Percentiles rank a stretch among this genome's conserved stretches.
phyloP scores from a whole-genome alignment of 2,113 vertebrate species.

The Petrocephalus microphthalmus region DNA sequence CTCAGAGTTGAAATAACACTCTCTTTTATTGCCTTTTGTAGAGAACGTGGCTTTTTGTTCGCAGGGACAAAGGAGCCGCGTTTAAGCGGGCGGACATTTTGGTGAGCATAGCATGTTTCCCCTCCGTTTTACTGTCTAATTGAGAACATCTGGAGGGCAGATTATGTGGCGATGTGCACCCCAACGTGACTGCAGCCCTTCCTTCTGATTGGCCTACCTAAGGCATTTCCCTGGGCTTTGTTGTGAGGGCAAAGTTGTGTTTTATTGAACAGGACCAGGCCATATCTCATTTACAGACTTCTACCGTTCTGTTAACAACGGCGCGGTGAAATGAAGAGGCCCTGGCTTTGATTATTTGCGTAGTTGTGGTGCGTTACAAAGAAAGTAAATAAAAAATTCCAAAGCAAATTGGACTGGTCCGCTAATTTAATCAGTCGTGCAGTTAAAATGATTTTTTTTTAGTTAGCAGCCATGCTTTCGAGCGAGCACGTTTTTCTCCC shows the following conservation, averaged over 20 bases:
- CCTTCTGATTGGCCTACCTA: conserved; percentile 28
- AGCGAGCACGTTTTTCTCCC: conserved; percentile 6
- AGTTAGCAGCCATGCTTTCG: neutral
- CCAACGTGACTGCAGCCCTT: conserved; percentile 24
- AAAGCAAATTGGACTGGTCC: conserved; percentile 5
- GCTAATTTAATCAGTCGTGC: conserved; percentile 20
- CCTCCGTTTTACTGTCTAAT: conserved; percentile 29
- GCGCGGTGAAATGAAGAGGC: neutral
- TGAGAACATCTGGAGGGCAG: conserved; percentile 34
- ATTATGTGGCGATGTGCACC: conserved; percentile 14
- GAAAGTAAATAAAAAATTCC: neutral
- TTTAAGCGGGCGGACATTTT: conserved; percentile 20
- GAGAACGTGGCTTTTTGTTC: neutral
- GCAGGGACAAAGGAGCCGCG: neutral
- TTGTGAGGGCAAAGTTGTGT: conserved; percentile 22
- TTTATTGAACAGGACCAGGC: conserved; percentile 2
- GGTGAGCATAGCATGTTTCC: conserved; percentile 6
- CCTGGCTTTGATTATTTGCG: conserved; percentile 17
- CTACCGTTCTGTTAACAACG: neutral
- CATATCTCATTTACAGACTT: neutral
- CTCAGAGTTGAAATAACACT: conserved; percentile 13
- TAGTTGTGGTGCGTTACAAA: neutral
- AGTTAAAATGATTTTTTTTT: conserved; percentile 5
- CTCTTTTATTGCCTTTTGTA: conserved; percentile 1
- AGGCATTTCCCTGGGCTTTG: neutral